Base-by-base conservation (phyloP, 2,888 invertebrate species). In the Phrixothrix hirtus region DNA sequence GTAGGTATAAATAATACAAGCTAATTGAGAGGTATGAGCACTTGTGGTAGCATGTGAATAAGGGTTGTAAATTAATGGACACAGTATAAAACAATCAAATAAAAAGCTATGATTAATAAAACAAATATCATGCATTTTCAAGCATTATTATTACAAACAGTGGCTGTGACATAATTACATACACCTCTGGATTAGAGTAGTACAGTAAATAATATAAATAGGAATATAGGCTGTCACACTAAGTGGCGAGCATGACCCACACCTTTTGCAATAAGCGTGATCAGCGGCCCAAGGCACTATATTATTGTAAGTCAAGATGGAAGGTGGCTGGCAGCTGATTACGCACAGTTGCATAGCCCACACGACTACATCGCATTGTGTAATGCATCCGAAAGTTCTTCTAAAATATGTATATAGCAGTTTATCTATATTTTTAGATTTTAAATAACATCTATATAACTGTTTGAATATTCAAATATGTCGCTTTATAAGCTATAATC, bases 71-170 rank as follows among this genome's bases (percentile, higher is more conserved):
- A 53, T 62, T 62, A 63, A 55, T 61, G 64, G 64, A 59, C 59
- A 60, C 60, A 58, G 65, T 65, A 71, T 60, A 59, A 65, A 66
- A 67, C 61, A 69, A 69, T 65, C 70, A 75, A 65, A 73, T 71
- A 75, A 72, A 67, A 73, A 74, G 73, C 74, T 69, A 74, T 75
- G 74, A 77, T 77, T 82, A 83, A 82, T 83, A 80, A 87, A 87
- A 88, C 87, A 86, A 87, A 87, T 86, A 86, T 85, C 88, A 88
- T 88, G 87, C 87, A 87, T 85, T 83, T 83, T 81, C 82, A 88
- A 88, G 87, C 87, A 87, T 88, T 87, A 87, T 88, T 88, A 87
- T 88, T 88, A 87, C 83, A 83, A 83, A 83, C 82, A 83, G 86
- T 87, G 86, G 86, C 85, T 76, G 75, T 76, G 75, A 75, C 66